phyloP scores from a whole-genome alignment of 1,140 invertebrate genomes.

The Anadara kagoshimensis region DNA sequence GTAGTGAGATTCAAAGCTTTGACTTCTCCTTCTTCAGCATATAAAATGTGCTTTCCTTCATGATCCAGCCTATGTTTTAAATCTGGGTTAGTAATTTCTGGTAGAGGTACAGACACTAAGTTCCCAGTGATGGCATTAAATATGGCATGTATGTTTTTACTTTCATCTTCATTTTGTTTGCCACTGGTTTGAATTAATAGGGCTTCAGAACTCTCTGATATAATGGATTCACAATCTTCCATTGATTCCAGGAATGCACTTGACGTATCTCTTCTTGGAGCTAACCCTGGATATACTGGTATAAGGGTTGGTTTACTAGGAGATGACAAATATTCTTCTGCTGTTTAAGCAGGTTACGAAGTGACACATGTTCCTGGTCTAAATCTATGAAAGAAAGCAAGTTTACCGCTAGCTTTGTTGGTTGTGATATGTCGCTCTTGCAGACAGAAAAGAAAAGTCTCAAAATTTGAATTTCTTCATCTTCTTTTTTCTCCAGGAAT shows the following conservation, averaged over 20 bases:
- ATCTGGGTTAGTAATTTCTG: conserved; percentile 2
- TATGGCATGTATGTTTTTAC: conserved; percentile 13
- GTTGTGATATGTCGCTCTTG: conserved; percentile 12
- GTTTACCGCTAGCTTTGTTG: conserved; percentile 45
- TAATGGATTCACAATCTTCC: conserved; percentile 23
- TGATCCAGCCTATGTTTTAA: conserved; percentile 11
- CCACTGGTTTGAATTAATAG: conserved; percentile 19
- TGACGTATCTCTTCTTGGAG: conserved; percentile 40
- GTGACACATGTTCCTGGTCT: conserved; percentile 19
- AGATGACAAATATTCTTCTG: conserved; percentile 33
- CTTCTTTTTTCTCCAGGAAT: conserved; percentile 44
- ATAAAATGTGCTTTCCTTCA: conserved; percentile 22
- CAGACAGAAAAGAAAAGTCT: conserved; percentile 42
- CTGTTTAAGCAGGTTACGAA: conserved; percentile 43
- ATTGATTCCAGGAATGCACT: conserved; percentile 23
- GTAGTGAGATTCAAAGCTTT: conserved; percentile 3
- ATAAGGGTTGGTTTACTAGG: conserved; percentile 45
- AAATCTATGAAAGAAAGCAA: conserved; percentile 46
- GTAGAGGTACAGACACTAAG: conserved; percentile 13
- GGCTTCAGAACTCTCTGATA: background rate
- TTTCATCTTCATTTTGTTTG: conserved; percentile 16
- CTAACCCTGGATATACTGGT: conserved; percentile 56
- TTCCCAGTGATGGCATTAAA: conserved; percentile 17
- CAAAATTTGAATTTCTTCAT: conserved; percentile 52
- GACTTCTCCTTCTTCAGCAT: background rate